Evolutionary conservation across 2,797 vertebrate species (phyloP).

Genomic region (Amphiprion clarkii): DNA sequence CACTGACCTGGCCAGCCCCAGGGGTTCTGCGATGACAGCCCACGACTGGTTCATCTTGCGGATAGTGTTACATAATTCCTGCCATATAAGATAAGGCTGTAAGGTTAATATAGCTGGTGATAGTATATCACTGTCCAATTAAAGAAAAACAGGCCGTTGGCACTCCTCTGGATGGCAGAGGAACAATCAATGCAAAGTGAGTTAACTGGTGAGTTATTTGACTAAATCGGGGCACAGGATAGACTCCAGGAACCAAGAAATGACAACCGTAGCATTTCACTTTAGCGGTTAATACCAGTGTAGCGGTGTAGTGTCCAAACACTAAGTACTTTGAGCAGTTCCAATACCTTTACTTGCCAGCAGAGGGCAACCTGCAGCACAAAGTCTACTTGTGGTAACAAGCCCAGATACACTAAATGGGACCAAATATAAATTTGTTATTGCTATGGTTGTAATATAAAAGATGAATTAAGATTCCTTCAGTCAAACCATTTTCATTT

Average conservation of each 20-base stretch:
- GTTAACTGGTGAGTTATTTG: conserved; percentile 32
- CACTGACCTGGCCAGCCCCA: conserved; percentile 21
- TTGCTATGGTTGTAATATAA: neutral
- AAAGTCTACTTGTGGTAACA: neutral
- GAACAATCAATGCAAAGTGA: conserved; percentile 63
- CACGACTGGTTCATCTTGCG: conserved; percentile 30
- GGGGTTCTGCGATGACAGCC: conserved; percentile 27
- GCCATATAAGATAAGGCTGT: conserved; percentile 45
- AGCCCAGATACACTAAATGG: neutral
- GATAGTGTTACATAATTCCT: conserved; percentile 40
- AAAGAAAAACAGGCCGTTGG: conserved; percentile 52
- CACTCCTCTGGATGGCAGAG: conserved; percentile 44
- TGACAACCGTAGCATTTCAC: conserved; percentile 44
- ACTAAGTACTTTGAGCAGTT: neutral
- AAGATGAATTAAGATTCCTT: neutral
- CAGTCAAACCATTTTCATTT: neutral
- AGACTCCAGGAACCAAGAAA: conserved; percentile 36
- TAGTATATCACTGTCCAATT: conserved; percentile 55
- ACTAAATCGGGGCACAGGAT: conserved; percentile 49
- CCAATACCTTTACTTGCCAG: conserved; percentile 25
- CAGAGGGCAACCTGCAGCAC: conserved; percentile 27
- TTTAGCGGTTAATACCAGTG: conserved; percentile 16
- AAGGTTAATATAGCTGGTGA: conserved; percentile 51
- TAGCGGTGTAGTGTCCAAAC: conserved; percentile 9
- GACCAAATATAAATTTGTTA: neutral